A percentile compares a stretch with the other conserved stretches of the same genome.
phyloP scores from a whole-genome alignment of 2,888 invertebrate species.

The Cosmopolites sordidus region DNA sequence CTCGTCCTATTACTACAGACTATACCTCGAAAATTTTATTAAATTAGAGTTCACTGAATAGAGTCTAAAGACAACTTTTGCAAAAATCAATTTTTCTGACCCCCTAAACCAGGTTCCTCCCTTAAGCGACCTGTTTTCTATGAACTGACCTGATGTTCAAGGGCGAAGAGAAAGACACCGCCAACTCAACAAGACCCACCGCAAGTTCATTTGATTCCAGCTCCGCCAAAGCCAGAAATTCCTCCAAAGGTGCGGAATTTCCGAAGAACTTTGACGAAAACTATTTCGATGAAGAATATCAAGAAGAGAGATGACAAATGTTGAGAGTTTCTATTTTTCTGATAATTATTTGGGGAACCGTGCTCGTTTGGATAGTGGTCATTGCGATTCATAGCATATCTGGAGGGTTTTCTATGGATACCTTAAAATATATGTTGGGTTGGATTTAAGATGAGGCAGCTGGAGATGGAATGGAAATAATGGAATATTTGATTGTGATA shows the following conservation, averaged over 20 bases:
- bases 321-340: neutral
- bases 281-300: constrained; percentile 9
- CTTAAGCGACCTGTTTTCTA: too few species aligned
- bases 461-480: too few species aligned
- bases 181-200: neutral
- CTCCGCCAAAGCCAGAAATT: neutral
- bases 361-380: neutral
- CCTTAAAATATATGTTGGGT: constrained; percentile 1
- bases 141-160: neutral
- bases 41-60: too few species aligned
- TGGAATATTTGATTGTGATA: too few species aligned
- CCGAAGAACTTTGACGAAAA: neutral
- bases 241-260: too few species aligned
- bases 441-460: neutral
- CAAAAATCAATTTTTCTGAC: too few species aligned
- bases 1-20: too few species aligned
- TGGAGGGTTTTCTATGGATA: constrained; percentile 5
- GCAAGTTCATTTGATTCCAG: neutral
- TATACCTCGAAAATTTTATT: too few species aligned
- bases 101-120: too few species aligned
- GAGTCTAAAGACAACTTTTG: too few species aligned
- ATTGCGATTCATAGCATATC: neutral
- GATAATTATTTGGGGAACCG: neutral
- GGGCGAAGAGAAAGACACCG: constrained; percentile 14
- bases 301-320: constrained; percentile 16